Conservation (phyloP, 2,888 invertebrate genomes). For the Athrips mouffetella region DNA sequence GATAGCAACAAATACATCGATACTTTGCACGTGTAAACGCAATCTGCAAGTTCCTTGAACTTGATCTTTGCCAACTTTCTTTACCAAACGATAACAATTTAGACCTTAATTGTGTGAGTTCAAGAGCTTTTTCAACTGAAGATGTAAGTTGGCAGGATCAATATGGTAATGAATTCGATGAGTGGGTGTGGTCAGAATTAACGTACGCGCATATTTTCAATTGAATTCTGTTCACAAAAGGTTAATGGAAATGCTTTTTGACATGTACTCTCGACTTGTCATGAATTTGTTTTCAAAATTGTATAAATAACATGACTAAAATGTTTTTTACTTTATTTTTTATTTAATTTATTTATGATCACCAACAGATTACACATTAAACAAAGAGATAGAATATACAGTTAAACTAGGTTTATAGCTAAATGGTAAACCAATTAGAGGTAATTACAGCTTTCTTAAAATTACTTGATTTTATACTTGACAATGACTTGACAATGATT, state of each 20-base stretch:
- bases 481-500: too few relatives aligned
- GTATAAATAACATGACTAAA: neutral
- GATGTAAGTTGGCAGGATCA: neutral
- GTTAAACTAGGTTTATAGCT: too few relatives aligned
- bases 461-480: too few relatives aligned
- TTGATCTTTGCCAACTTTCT: slow-evolving; percentile 2
- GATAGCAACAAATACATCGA: neutral
- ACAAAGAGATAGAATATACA: too few relatives aligned
- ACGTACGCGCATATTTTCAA: slow-evolving; percentile 10
- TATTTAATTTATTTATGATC: too few relatives aligned
- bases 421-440: too few relatives aligned
- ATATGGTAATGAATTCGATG: slow-evolving; percentile 9
- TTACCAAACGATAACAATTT: neutral
- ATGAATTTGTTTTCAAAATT: neutral
- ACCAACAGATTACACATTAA: too few relatives aligned
- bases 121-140: neutral
- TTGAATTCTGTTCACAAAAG: neutral
- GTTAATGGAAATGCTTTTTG: neutral
- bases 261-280: neutral
- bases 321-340: too few relatives aligned
- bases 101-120: neutral
- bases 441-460: too few relatives aligned
- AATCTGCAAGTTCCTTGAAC: slow-evolving; percentile 7
- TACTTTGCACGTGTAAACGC: slow-evolving; percentile 1
- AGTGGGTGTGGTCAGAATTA: slow-evolving; percentile 13